These are phyloP conservation scores for Lordiphosa collinella DNA, from an alignment of 1,140 invertebrate genomes.

Conservation along the genomic window DNA sequence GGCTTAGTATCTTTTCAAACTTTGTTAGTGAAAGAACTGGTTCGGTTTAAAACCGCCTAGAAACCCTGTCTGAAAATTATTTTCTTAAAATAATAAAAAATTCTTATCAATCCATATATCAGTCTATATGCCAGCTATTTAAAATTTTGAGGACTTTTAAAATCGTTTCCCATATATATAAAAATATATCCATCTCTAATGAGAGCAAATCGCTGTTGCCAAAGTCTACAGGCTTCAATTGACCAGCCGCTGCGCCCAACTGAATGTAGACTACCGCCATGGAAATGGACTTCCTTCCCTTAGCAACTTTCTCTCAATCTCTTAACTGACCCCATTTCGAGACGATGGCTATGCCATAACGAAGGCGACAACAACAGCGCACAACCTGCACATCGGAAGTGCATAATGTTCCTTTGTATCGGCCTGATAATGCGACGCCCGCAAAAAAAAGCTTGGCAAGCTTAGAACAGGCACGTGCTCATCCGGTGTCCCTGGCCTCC, in stretches of 20 bases:
- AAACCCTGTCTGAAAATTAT: no score
- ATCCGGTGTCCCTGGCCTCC: background rate
- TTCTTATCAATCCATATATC: no score
- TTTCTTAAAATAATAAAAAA: no score
- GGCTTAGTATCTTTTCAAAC: no score
- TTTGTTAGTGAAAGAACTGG: no score
- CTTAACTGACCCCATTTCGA: conserved; percentile 38
- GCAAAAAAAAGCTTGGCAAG: conserved; percentile 44
- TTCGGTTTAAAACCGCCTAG: no score
- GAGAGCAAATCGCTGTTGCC: conserved; percentile 26
- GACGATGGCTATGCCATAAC: conserved; percentile 37
- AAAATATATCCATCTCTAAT: conserved; percentile 26
- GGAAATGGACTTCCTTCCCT: conserved; percentile 11
- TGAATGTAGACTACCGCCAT: background rate
- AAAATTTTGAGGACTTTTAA: no score
- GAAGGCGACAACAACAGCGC: conserved; percentile 22
- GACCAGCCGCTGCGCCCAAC: background rate
- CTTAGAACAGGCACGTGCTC: conserved; percentile 16
- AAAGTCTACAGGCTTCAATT: conserved; percentile 24
- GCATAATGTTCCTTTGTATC: conserved; percentile 75
- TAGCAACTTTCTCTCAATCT: conserved; percentile 20
- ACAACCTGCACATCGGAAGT: conserved; percentile 60
- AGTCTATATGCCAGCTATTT: no score
- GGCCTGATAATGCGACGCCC: conserved; percentile 63
- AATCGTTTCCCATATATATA: no score